Conservation (phyloP, 2,797 vertebrate genomes). For the Smutsia gigantea region DNA sequence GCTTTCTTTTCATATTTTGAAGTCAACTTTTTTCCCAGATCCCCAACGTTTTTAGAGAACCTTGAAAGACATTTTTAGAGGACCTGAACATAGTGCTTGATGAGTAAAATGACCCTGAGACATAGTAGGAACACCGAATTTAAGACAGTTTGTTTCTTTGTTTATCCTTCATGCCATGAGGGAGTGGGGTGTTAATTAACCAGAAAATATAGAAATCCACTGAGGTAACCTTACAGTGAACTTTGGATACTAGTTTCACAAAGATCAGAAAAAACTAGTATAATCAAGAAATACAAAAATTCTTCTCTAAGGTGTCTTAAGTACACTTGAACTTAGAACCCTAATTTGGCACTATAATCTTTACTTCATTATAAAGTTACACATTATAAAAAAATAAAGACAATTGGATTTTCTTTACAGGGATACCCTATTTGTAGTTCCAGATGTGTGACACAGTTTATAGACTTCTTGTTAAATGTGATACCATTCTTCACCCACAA, state of each 20-base stretch:
- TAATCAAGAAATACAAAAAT: conserved; percentile 27
- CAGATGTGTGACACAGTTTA: conserved; percentile 76
- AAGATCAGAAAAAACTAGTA: conserved; percentile 61
- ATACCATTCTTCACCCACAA: conserved; percentile 75
- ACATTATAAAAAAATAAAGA: conserved; percentile 55
- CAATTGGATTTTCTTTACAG: conserved; percentile 67
- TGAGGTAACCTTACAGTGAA: conserved; percentile 43
- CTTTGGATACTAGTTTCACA: conserved; percentile 58
- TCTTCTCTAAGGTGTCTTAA: conserved; percentile 56
- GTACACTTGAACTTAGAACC: conserved; percentile 64
- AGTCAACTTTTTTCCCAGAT: background rate
- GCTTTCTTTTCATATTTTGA: conserved; percentile 38
- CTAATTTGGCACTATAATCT: conserved; percentile 65
- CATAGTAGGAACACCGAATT: conserved; percentile 20
- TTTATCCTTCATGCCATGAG: conserved; percentile 10
- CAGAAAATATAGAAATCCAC: conserved; percentile 34
- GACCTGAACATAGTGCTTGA: background rate
- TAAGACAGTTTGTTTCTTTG: background rate
- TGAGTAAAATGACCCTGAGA: conserved; percentile 39
- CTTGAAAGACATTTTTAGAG: background rate
- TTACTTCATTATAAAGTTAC: conserved; percentile 71
- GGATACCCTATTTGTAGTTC: conserved; percentile 74
- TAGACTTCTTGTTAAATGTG: conserved; percentile 77
- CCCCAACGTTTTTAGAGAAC: background rate
- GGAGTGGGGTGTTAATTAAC: background rate